Evolutionary conservation across 1,140 invertebrate species (phyloP), one percentile per base, ranked within the genome.

Genomic region (Drosophila ambigua): DNA sequence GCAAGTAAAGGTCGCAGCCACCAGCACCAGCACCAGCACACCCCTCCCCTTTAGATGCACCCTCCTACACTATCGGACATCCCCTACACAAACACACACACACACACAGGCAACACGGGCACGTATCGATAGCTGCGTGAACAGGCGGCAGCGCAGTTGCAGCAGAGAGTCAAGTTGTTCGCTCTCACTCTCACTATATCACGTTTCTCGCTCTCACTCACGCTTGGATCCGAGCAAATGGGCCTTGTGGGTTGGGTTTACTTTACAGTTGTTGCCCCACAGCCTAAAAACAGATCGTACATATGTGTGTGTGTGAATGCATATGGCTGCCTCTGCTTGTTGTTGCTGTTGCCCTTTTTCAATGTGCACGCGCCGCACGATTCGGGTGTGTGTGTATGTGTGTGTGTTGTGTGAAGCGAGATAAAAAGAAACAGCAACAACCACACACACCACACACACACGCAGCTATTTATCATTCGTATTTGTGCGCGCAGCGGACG

Each of bases 221-320:
- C 44, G 24, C 52, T 62, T 11, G 4, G 11, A 39, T 13, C 35
- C 35, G 35, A 39, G 11, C 11, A 39, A 39, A 28, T 39, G 63
- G 69, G 72, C 71, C 64, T 74, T 79, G 79, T 65, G 80, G 71
- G 72, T 51, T 81, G 81, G 81, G 73, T 85, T 85, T 82, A 84
- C 66, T 65, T 58, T 39, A 39, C 35, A 39, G 35, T 63, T 77
- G 77, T 79, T 66, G 81, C 74, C 78, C 35, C 35, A 39, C 81
- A 85, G 81, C 81, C 81, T 85, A 85, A 85, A 84, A 87, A 79
- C 77, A 58, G 79, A 84, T 83, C 75, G 72, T 58, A 71, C 41
- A 45, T 57, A 62, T 72, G 61, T 69, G 23, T 24, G 23, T 49
- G 45, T 52, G 64, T 65, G 60, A 63, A 54, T 68, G 65, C 65